Evolutionary conservation across 2,888 invertebrate genomes (phyloP).

Genomic region (Lasioglossum vierecki): DNA sequence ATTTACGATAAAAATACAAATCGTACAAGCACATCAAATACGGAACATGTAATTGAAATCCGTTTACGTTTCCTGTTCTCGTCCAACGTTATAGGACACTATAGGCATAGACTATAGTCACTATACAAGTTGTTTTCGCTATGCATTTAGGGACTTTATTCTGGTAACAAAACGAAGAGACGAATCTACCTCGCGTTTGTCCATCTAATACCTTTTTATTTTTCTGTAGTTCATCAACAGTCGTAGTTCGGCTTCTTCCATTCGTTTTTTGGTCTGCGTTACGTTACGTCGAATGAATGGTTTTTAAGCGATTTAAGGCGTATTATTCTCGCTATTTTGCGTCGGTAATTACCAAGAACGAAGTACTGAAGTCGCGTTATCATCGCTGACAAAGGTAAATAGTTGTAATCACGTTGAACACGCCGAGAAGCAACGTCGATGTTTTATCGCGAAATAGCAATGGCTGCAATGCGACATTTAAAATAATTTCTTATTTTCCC

Average conservation of each 20-base stretch:
- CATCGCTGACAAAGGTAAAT: slow-evolving; percentile 41
- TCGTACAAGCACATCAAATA: slow-evolving; percentile 23
- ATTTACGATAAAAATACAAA: neutral
- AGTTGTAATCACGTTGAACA: neutral
- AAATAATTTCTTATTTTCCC: slow-evolving; percentile 29
- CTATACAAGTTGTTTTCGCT: no score
- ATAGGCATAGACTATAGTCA: no score
- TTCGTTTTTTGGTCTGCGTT: slow-evolving; percentile 47
- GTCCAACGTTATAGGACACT: slow-evolving; percentile 3
- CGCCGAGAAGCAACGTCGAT: slow-evolving; percentile 15
- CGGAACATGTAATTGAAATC: slow-evolving; percentile 33
- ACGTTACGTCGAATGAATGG: slow-evolving; percentile 27
- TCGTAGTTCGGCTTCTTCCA: slow-evolving; percentile 57
- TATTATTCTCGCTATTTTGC: slow-evolving; percentile 42
- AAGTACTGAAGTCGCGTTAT: slow-evolving; percentile 9
- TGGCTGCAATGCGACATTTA: slow-evolving; percentile 67
- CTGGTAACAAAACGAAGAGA: neutral
- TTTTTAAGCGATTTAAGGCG: slow-evolving; percentile 14
- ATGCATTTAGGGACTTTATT: neutral
- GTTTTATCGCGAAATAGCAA: slow-evolving; percentile 52
- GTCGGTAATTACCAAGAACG: slow-evolving; percentile 12
- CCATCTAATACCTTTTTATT: slow-evolving; percentile 32
- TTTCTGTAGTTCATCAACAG: slow-evolving; percentile 27
- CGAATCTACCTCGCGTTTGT: slow-evolving; percentile 15
- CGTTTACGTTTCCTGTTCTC: slow-evolving; percentile 34